Evolutionary conservation across 2,888 invertebrate genomes (phyloP).

Genomic region (Ornithoptera priamus): DNA sequence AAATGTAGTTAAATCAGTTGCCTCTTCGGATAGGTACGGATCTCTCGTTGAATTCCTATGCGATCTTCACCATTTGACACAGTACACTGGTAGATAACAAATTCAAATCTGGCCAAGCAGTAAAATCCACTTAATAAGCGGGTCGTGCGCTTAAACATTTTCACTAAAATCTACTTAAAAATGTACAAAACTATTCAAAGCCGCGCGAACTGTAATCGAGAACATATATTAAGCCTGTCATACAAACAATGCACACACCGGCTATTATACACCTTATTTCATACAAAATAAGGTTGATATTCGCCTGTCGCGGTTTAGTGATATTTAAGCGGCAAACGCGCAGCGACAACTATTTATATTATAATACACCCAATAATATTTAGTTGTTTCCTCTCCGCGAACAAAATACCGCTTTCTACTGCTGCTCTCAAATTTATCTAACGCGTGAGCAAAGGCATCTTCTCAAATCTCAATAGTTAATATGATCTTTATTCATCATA

Average conservation of each 20-base stretch:
- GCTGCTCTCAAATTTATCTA: constrained; percentile 35
- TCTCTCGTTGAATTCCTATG: no score
- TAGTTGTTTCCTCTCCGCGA: constrained; percentile 43
- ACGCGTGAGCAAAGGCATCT: constrained; percentile 3
- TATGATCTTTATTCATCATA: not conserved
- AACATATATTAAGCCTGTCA: constrained; percentile 4
- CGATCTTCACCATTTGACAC: no score
- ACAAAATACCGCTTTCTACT: constrained; percentile 49
- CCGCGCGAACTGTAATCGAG: constrained; percentile 6
- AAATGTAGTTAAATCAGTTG: no score
- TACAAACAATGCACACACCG: not conserved
- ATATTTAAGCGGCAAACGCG: constrained; percentile 37
- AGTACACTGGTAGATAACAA: no score
- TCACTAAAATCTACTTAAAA: not conserved
- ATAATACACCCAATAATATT: constrained; percentile 41
- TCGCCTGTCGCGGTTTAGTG: not conserved
- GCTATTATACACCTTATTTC: constrained; percentile 9
- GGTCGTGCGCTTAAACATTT: no score
- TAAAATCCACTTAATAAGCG: no score
- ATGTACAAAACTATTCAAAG: not conserved
- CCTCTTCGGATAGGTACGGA: no score
- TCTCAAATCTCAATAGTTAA: constrained; percentile 10
- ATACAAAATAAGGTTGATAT: not conserved
- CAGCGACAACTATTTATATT: constrained; percentile 48
- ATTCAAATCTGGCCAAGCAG: no score